Evolutionary conservation across 2,888 invertebrate species (phyloP).

Genomic region (Drosophila suboccidentalis): DNA sequence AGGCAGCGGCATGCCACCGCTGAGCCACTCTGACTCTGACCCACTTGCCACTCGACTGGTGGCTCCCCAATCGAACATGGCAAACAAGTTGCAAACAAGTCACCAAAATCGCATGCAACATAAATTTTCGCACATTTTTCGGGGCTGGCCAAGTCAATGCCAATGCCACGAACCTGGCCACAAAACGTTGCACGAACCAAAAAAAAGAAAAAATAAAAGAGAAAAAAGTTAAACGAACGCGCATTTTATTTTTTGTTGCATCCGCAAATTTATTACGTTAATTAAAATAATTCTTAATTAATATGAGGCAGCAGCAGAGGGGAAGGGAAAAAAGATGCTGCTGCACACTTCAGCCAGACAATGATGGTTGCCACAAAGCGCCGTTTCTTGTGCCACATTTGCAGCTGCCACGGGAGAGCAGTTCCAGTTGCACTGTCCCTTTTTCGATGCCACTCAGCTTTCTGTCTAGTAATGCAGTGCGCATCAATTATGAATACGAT

Average conservation of each 20-base stretch:
- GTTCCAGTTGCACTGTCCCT: slow-evolving; percentile 18
- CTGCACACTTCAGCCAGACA: slow-evolving; percentile 22
- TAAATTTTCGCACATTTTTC: slow-evolving; percentile 83
- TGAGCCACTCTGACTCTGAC: slow-evolving; percentile 56
- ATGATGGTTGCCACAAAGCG: slow-evolving; percentile 38
- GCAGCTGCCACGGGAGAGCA: slow-evolving; percentile 31
- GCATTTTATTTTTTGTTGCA: slow-evolving; percentile 48
- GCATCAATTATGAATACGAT: slow-evolving; percentile 70
- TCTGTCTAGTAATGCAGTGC: slow-evolving; percentile 70
- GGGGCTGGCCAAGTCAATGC: slow-evolving; percentile 49
- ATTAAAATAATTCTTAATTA: slow-evolving; percentile 86
- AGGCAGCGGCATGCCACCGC: slow-evolving; percentile 10
- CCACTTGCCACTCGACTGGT: slow-evolving; percentile 51
- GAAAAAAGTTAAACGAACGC: slow-evolving; percentile 32
- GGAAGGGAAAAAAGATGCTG: slow-evolving; percentile 6
- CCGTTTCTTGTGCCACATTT: slow-evolving; percentile 50
- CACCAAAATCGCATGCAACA: slow-evolving; percentile 83
- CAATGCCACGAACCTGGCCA: slow-evolving; percentile 40
- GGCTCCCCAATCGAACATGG: slow-evolving; percentile 61
- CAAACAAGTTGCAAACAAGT: slow-evolving; percentile 80
- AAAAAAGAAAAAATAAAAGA: not conserved
- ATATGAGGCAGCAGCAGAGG: slow-evolving; percentile 75
- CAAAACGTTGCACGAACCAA: slow-evolving; percentile 15
- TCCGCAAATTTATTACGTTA: slow-evolving; percentile 85
- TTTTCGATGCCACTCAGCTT: slow-evolving; percentile 50